These are phyloP conservation scores for Notothenia coriiceps DNA, from an alignment of 2,113 vertebrate species.

Conservation along the genomic window DNA sequence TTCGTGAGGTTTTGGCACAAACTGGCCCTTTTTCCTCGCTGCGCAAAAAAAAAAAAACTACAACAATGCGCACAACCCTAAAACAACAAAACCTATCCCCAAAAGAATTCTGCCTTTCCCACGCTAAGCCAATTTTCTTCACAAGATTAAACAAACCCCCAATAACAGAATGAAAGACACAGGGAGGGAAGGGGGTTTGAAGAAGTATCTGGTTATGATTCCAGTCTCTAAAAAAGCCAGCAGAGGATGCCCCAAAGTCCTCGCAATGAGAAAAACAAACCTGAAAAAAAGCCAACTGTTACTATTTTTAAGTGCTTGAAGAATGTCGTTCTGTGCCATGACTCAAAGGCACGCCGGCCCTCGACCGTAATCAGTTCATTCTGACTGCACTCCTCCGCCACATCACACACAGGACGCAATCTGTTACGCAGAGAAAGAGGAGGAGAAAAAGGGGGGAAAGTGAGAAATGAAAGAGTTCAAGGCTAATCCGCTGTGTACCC, in stretches of 20 bases:
- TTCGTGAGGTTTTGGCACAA: slow-evolving; percentile 85
- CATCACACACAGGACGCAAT: slow-evolving; percentile 81
- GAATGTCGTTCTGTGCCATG: slow-evolving; percentile 83
- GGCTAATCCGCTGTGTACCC: slow-evolving; percentile 65
- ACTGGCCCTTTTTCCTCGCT: slow-evolving; percentile 74
- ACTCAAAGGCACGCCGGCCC: slow-evolving; percentile 81
- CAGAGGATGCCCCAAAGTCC: slow-evolving; percentile 84
- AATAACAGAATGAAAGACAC: slow-evolving; percentile 72
- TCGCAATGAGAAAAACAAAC: slow-evolving; percentile 80
- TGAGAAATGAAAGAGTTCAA: slow-evolving; percentile 76
- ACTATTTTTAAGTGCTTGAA: slow-evolving; percentile 86
- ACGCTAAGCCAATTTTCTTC: slow-evolving; percentile 84
- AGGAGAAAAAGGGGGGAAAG: slow-evolving; percentile 61
- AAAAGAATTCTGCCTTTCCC: slow-evolving; percentile 80
- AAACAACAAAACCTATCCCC: slow-evolving; percentile 81
- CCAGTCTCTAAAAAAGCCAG: slow-evolving; percentile 62
- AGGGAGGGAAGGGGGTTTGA: background rate
- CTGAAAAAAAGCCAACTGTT: slow-evolving; percentile 76
- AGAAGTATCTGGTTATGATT: slow-evolving; percentile 84
- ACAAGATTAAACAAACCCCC: slow-evolving; percentile 82
- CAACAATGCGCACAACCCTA: slow-evolving; percentile 68
- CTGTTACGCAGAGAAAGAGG: slow-evolving; percentile 77
- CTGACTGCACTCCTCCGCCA: slow-evolving; percentile 82
- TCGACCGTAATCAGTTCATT: slow-evolving; percentile 86
- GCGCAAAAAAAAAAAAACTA: slow-evolving; percentile 52